These are phyloP conservation scores for Cepphus grylle DNA, from an alignment of 2,113 vertebrate species.

Conservation along the genomic window DNA sequence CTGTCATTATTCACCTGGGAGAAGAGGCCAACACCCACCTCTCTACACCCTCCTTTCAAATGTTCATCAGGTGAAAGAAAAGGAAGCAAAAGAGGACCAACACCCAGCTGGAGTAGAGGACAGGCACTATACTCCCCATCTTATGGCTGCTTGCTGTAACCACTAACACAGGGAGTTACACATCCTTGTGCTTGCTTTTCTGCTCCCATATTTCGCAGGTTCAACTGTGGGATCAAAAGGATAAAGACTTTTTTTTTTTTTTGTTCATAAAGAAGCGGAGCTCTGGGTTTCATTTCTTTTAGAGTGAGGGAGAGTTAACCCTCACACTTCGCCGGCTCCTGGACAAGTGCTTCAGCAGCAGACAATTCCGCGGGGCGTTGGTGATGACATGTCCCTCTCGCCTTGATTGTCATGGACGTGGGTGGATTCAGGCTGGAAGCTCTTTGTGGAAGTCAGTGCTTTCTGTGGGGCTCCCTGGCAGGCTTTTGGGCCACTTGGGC, in stretches of 20 bases:
- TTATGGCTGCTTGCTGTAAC: not conserved
- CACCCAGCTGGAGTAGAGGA: not conserved
- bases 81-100: not conserved
- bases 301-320: not conserved
- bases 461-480: not conserved
- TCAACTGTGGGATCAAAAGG: not conserved
- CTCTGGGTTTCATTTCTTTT: not conserved
- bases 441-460: not conserved
- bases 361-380: rapidly evolving
- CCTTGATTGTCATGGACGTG: rapidly evolving
- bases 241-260: not conserved
- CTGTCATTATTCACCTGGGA: no score
- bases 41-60: not conserved
- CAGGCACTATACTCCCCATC: not conserved
- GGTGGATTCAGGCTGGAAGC: not conserved
- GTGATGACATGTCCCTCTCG: rapidly evolving
- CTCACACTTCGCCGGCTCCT: not conserved
- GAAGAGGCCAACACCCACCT: no score
- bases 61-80: not conserved
- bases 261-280: not conserved
- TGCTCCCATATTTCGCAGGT: rapidly evolving
- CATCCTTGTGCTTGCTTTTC: not conserved
- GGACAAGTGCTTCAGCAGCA: not conserved
- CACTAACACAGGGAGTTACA: rapidly evolving
- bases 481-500: not conserved